Conservation (phyloP, 37 sponge, comb jelly and placozoan genomes). For the Haliclona indistincta region DNA sequence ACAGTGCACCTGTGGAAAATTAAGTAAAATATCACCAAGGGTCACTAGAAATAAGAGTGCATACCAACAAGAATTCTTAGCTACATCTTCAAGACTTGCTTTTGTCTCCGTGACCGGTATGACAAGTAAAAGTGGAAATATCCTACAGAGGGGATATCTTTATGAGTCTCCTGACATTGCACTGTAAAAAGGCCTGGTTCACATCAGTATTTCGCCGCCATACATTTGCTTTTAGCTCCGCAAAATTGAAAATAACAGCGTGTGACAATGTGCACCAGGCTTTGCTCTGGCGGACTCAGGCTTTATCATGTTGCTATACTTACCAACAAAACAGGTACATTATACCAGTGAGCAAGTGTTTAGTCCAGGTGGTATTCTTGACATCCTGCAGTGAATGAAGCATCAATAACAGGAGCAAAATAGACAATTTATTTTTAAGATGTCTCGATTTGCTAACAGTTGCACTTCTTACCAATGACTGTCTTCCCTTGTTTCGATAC, state of each 20-base stretch:
- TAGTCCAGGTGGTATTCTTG: background rate
- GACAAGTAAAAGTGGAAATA: conserved; percentile 32
- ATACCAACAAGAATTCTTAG: conserved; percentile 49
- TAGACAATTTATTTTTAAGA: no score
- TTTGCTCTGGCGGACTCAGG: no score
- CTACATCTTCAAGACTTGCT: conserved; percentile 23
- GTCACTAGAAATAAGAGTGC: background rate
- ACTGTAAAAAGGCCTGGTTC: no score
- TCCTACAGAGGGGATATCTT: conserved; percentile 3
- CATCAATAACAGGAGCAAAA: background rate
- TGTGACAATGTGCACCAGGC: no score
- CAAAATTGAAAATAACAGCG: no score
- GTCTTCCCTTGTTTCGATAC: conserved; percentile 42
- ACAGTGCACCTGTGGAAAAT: conserved; percentile 12
- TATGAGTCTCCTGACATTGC: no score
- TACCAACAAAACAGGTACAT: conserved; percentile 68
- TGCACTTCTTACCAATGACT: background rate
- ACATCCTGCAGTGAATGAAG: background rate
- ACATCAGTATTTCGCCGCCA: no score
- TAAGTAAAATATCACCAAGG: background rate
- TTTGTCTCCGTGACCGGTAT: conserved; percentile 23
- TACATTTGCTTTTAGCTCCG: no score
- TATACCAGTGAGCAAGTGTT: conserved; percentile 43
- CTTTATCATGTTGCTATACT: no score
- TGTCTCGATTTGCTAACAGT: background rate